These are phyloP conservation scores for Parelbella ahira DNA, from an alignment of 2,888 invertebrate species.

Conservation along the genomic window DNA sequence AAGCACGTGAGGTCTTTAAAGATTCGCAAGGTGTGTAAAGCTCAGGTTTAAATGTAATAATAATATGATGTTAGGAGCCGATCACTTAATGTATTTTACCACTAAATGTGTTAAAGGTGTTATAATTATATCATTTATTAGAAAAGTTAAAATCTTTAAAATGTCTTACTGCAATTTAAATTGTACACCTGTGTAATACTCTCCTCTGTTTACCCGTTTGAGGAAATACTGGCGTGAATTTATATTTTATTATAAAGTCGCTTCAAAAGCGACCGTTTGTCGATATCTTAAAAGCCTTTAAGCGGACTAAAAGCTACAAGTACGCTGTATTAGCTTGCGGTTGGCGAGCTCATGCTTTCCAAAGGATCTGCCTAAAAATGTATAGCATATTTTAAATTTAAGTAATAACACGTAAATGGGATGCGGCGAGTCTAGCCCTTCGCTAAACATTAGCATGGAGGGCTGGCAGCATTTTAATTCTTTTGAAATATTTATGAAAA, in stretches of 20 bases:
- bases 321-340: slow-evolving; percentile 34
- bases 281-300: slow-evolving; percentile 30
- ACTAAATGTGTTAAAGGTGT: too few species aligned
- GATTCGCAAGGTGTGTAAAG: too few species aligned
- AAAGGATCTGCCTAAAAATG: slow-evolving; percentile 35
- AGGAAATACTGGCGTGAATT: too few species aligned
- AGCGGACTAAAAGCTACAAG: slow-evolving; percentile 35
- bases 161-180: too few species aligned
- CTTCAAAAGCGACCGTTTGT: not conserved
- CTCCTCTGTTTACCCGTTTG: too few species aligned
- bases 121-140: too few species aligned
- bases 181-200: too few species aligned
- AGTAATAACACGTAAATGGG: slow-evolving; percentile 15
- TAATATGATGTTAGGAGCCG: too few species aligned
- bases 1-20: too few species aligned
- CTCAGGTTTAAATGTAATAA: too few species aligned
- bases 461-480: slow-evolving; percentile 6
- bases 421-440: slow-evolving; percentile 1
- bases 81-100: too few species aligned
- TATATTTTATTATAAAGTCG: slow-evolving; percentile 11
- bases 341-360: slow-evolving; percentile 27
- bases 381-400: slow-evolving; percentile 24
- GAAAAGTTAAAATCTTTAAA: too few species aligned
- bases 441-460: slow-evolving; percentile 3
- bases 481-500: not conserved